Conservation (phyloP, 2,888 invertebrate genomes). For the Dascillus cervinus region DNA sequence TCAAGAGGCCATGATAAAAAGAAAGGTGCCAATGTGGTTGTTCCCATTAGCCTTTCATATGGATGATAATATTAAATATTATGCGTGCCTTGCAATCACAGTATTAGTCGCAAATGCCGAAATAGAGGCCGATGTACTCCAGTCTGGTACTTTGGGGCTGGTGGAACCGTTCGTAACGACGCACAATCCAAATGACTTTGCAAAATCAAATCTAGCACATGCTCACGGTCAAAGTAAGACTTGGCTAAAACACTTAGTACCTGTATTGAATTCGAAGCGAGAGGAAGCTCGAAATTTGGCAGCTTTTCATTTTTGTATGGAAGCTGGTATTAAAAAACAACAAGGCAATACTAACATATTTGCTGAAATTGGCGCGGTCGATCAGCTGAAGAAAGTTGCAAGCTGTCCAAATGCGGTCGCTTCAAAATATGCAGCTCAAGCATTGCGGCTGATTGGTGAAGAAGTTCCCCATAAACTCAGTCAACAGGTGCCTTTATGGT, state of each 20-base stretch:
- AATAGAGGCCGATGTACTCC: slow-evolving; percentile 91
- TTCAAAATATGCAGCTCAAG: slow-evolving; percentile 93
- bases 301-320: slow-evolving; percentile 98
- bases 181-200: slow-evolving; percentile 93
- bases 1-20: slow-evolving; percentile 94
- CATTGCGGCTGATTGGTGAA: slow-evolving; percentile 86
- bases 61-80: slow-evolving; percentile 96
- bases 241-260: slow-evolving; percentile 88
- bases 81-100: slow-evolving; percentile 96
- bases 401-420: slow-evolving; percentile 97
- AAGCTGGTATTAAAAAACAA: slow-evolving; percentile 93
- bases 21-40: slow-evolving; percentile 92
- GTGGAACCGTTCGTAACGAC: slow-evolving; percentile 94
- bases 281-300: slow-evolving; percentile 95
- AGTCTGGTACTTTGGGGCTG: slow-evolving; percentile 92
- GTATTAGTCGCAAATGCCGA: slow-evolving; percentile 95
- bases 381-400: slow-evolving; percentile 90
- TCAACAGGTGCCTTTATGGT: slow-evolving; percentile 98
- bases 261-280: slow-evolving; percentile 87
- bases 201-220: slow-evolving; percentile 83
- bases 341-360: slow-evolving; percentile 89
- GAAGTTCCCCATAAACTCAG: slow-evolving; percentile 96
- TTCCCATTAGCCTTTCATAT: slow-evolving; percentile 95
- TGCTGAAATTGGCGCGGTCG: slow-evolving; percentile 89
- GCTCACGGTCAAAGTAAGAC: slow-evolving; percentile 94